Base-by-base conservation (phyloP, 2,113 vertebrate genomes). In the Sardina pilchardus region DNA sequence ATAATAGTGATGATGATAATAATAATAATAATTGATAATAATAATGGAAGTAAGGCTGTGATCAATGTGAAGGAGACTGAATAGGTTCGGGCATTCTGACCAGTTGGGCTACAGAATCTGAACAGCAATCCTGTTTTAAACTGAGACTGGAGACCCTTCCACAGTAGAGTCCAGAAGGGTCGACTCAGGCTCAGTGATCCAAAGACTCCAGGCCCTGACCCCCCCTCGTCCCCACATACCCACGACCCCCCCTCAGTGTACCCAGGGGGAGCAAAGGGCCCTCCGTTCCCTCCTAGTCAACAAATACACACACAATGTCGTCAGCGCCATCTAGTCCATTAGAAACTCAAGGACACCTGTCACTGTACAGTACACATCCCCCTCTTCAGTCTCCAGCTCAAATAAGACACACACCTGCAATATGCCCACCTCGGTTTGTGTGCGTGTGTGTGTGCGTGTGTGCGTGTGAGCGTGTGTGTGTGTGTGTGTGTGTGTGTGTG, bases 161-260 rank as follows among this genome's bases (percentile, higher is more conserved):
- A 12, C 63, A 30, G 16, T 24, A 5, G 5, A 14, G n/a, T 3
- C 0, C 44, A 21, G n/a, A 50, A 24, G 21, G 53, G n/a, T 3
- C 71, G 56, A 26, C 34, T 81, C 30, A 30, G 24, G n/a, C 48
- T 81, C 84, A 81, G 59, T 83, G 24, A 50, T 39, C 83, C 83
- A 86, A 53, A 86, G 82, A 86, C 81, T 71, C 10, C n/a, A 34
- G 63, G 63, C 21, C 56, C 56, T 26, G 24, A 63, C 24, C 5
- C 24, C 19, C 56, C 21, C 24, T 19, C 48, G 3, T n/a, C n/a
- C n/a, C n/a, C n/a, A n/a, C n/a, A n/a, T n/a, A n/a, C n/a, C n/a
- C n/a, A n/a, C 1, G 39, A 39, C 39, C 39, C 39, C 39, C 1
- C 50, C 14, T 17, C n/a, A n/a, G n/a, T n/a, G n/a, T n/a, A n/a